Evolutionary conservation across 2,113 vertebrate genomes (phyloP), one percentile per base, ranked within the genome.

Genomic region (Lepus europaeus): DNA sequence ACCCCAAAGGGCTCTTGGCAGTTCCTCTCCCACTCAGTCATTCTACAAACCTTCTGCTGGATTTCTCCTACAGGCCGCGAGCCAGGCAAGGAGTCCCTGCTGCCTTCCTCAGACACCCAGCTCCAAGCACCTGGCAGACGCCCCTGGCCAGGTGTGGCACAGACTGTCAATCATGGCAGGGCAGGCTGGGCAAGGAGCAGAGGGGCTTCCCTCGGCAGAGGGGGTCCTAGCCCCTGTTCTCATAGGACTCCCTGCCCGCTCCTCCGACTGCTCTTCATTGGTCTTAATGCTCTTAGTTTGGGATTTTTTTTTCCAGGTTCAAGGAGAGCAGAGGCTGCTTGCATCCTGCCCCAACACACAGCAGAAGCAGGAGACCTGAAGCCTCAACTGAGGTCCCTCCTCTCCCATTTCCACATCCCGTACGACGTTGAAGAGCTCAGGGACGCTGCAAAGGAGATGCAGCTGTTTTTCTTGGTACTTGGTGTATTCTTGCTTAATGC

Each of bases 401-500:
- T 99, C 36, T 93, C 97, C 90, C 96, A 97, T 74, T 98, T 98
- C 92, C 87, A 68, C 51, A 97, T 98, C 91, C 83, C 92, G 0
- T 98, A 93, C 2, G 94, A 98, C 8, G 5, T 89, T 16, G 90
- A 96, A 4, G 95, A 98, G 29, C 97, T 99, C 49, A 97, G 51
- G 93, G 98, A 95, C 29, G 89, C 96, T 16, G 97, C 96, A 61
- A 97, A 98, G 83, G 98, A 99, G 96, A 98, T 97, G 97, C 96
- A 98, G 63, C 64, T 99, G 6, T 98, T 98, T 92, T 97, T 93
- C 79, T 25, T 97, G 97, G 98, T 98, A 98, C 76, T 80, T 70
- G 20, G 69, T 86, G 31, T 5, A 17, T 9, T 83, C 70, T 61
- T 88, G 81, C 53, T 80, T 79, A 89, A 70, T 88, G 17, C 39